These are phyloP conservation scores for Callipepla californica DNA, from an alignment of 2,113 vertebrate genomes.

Conservation along the genomic window DNA sequence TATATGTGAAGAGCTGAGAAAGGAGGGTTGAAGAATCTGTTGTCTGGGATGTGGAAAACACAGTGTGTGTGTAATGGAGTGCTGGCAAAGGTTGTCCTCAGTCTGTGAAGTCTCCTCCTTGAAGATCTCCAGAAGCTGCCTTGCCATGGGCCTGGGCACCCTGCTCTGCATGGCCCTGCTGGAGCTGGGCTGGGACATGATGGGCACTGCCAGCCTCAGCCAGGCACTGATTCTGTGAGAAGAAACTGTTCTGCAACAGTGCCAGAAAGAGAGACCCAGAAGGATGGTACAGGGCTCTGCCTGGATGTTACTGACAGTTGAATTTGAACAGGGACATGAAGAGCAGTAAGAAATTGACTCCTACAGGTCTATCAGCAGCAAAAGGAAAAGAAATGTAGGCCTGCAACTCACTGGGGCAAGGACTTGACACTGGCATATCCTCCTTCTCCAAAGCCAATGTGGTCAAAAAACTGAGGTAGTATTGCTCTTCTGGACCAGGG, in stretches of 20 bases:
- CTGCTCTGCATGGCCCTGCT: no score
- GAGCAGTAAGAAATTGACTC: not conserved
- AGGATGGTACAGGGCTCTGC: rapidly evolving
- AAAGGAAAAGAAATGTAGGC: not conserved
- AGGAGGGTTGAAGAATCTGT: not conserved
- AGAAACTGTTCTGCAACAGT: not conserved
- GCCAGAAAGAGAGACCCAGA: rapidly evolving
- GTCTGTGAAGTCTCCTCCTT: no score
- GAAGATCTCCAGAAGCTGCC: no score
- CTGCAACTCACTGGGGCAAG: not conserved
- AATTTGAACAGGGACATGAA: not conserved
- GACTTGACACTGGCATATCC: not conserved
- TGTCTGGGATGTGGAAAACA: not conserved
- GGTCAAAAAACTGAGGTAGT: not conserved
- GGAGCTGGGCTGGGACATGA: no score
- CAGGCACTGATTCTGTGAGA: no score
- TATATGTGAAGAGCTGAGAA: rapidly evolving
- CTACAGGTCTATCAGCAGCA: not conserved
- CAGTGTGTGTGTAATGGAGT: not conserved
- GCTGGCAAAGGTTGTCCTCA: no score
- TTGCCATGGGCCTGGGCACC: no score
- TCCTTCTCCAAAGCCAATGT: not conserved
- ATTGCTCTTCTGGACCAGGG: not conserved
- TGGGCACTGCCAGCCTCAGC: no score
- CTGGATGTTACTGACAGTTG: not conserved